phyloP scores from a whole-genome alignment of 2,888 invertebrate species.

The Isotomurus palustris region DNA sequence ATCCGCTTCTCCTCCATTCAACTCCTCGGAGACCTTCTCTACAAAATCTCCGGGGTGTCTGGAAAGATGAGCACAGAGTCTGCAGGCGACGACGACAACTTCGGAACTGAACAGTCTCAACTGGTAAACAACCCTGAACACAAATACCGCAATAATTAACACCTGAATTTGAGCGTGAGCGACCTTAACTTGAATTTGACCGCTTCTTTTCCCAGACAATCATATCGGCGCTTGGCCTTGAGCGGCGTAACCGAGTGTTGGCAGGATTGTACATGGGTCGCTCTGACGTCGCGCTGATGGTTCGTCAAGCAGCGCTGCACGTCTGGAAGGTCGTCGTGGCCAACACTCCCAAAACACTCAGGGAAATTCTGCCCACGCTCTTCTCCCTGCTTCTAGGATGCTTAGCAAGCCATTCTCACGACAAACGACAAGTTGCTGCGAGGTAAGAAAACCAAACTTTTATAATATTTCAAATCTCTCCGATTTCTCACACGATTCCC shows the following conservation, averaged over 20 bases:
- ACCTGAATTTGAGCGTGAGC: neutral
- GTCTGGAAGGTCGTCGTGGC: conserved; percentile 99
- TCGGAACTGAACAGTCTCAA: conserved; percentile 95
- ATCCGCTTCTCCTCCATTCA: conserved; percentile 90
- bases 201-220: no score
- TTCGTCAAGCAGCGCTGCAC: conserved; percentile 93
- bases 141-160: neutral
- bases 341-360: conserved; percentile 91
- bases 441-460: conserved; percentile 15
- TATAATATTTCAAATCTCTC: neutral
- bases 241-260: conserved; percentile 84
- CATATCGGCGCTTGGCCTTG: conserved; percentile 78
- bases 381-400: conserved; percentile 89
- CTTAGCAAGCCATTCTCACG: conserved; percentile 91
- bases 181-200: no score
- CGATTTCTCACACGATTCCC: neutral
- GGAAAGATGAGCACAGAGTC: conserved; percentile 99
- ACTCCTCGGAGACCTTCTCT: conserved; percentile 88
- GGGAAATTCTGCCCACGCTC: conserved; percentile 91
- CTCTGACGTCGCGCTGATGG: conserved; percentile 93
- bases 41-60: conserved; percentile 93
- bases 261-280: conserved; percentile 96
- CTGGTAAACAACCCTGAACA: no score
- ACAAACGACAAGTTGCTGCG: conserved; percentile 69
- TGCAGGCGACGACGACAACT: conserved; percentile 97